These are phyloP conservation scores for Zelleria hepariella DNA, from an alignment of 2,888 invertebrate genomes.

Conservation along the genomic window DNA sequence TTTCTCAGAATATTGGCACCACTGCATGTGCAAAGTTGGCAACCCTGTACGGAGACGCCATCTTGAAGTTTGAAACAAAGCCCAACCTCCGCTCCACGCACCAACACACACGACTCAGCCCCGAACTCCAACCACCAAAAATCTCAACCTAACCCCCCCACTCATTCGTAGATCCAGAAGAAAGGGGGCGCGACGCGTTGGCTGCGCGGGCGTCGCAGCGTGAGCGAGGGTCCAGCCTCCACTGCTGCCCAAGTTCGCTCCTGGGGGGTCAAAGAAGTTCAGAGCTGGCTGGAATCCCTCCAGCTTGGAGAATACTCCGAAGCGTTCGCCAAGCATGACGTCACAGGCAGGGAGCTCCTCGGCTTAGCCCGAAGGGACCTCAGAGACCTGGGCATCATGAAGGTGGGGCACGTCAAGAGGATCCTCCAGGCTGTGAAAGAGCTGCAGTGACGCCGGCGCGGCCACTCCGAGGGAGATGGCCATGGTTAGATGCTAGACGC, in stretches of 20 bases:
- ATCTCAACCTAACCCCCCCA: constrained; percentile 20
- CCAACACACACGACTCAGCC: background rate
- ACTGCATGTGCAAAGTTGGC: background rate
- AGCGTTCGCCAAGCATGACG: constrained; percentile 92
- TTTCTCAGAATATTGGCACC: background rate
- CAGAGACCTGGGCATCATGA: constrained; percentile 92
- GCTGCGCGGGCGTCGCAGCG: constrained; percentile 53
- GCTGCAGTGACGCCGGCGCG: constrained; percentile 62
- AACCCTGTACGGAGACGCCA: background rate
- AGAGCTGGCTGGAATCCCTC: constrained; percentile 89
- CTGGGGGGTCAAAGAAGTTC: constrained; percentile 94
- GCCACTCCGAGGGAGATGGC: constrained; percentile 66
- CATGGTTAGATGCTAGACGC: constrained; percentile 13
- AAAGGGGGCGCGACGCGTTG: constrained; percentile 42
- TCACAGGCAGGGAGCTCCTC: constrained; percentile 90
- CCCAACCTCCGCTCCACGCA: background rate
- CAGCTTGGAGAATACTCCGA: constrained; percentile 92
- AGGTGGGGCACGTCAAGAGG: constrained; percentile 96
- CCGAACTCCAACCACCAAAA: constrained; percentile 24
- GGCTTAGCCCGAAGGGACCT: constrained; percentile 88
- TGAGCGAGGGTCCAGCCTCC: constrained; percentile 41
- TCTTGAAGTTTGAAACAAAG: constrained; percentile 6
- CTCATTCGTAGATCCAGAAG: constrained; percentile 46
- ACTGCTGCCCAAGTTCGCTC: constrained; percentile 44
- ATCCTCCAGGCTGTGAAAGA: constrained; percentile 95